A percentile compares a stretch with the other conserved stretches of the same genome.
Evolutionary conservation across 2,797 vertebrate genomes (phyloP).

Genomic region (Podarcis siculus): DNA sequence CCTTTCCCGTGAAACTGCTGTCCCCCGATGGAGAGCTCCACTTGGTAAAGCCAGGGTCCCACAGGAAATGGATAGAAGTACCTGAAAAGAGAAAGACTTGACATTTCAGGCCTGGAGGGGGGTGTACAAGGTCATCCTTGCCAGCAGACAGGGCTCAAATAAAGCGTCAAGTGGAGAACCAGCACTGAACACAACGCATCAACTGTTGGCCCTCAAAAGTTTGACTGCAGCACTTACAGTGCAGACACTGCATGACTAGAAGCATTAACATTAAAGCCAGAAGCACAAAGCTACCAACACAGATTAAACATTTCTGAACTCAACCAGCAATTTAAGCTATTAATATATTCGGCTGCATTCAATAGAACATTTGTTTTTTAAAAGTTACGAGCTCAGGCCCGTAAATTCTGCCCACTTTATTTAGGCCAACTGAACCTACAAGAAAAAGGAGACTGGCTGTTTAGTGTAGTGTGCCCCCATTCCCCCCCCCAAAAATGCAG

Average conservation of each 20-base stretch:
- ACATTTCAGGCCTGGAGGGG: slow-evolving; percentile 19
- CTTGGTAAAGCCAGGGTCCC: slow-evolving; percentile 93
- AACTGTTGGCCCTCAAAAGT: background rate
- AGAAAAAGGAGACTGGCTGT: background rate
- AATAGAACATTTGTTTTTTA: background rate
- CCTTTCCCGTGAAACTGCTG: slow-evolving; percentile 97
- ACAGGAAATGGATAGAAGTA: slow-evolving; percentile 98
- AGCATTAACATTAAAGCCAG: background rate
- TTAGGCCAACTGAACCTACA: background rate
- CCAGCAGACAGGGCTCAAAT: slow-evolving; percentile 5
- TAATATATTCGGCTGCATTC: background rate
- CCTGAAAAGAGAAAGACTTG: slow-evolving; percentile 76
- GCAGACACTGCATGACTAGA: background rate
- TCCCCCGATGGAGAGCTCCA: slow-evolving; percentile 95
- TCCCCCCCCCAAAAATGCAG: background rate
- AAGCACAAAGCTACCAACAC: background rate
- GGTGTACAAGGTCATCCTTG: background rate
- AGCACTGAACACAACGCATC: slow-evolving; percentile 1
- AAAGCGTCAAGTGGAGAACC: slow-evolving; percentile 1
- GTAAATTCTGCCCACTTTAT: background rate
- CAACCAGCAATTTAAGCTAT: background rate
- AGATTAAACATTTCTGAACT: fast-evolving
- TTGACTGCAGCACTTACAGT: background rate
- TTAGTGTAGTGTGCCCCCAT: background rate
- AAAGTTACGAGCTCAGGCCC: background rate